phyloP scores from a whole-genome alignment of 2,113 vertebrate genomes.

The Salvelinus fontinalis region DNA sequence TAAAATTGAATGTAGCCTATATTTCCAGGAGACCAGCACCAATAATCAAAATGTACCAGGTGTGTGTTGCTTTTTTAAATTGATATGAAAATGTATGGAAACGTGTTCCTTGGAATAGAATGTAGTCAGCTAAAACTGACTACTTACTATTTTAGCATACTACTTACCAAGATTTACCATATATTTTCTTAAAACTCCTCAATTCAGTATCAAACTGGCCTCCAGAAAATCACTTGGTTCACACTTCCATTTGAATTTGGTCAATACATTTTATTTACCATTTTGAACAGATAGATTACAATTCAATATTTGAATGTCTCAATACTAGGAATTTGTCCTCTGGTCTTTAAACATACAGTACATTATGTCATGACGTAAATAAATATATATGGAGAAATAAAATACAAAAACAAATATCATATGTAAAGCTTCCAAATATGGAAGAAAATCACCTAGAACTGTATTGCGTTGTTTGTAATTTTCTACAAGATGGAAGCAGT shows the following conservation, averaged over 20 bases:
- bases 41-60: no score
- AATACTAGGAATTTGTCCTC: slow-evolving; percentile 48
- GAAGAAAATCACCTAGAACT: slow-evolving; percentile 70
- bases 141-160: no score
- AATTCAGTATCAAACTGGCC: neutral
- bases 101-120: no score
- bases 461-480: slow-evolving; percentile 45
- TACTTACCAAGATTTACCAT: no score
- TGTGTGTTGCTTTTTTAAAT: no score
- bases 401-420: slow-evolving; percentile 50
- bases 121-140: no score
- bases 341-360: slow-evolving; percentile 51
- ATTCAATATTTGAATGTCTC: slow-evolving; percentile 49
- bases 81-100: no score
- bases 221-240: no score
- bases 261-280: slow-evolving; percentile 61
- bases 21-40: no score
- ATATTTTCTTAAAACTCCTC: neutral
- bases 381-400: slow-evolving; percentile 66
- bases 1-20: no score
- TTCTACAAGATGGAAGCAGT: slow-evolving; percentile 40
- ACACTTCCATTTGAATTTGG: slow-evolving; percentile 9
- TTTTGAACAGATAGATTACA: slow-evolving; percentile 62
- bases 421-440: slow-evolving; percentile 73
- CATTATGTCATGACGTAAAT: slow-evolving; percentile 60